Percentiles rank a stretch among this genome's conserved stretches.
These are phyloP conservation scores for Heterochromis multidens DNA, from an alignment of 2,113 vertebrate genomes.

Conservation along the genomic window DNA sequence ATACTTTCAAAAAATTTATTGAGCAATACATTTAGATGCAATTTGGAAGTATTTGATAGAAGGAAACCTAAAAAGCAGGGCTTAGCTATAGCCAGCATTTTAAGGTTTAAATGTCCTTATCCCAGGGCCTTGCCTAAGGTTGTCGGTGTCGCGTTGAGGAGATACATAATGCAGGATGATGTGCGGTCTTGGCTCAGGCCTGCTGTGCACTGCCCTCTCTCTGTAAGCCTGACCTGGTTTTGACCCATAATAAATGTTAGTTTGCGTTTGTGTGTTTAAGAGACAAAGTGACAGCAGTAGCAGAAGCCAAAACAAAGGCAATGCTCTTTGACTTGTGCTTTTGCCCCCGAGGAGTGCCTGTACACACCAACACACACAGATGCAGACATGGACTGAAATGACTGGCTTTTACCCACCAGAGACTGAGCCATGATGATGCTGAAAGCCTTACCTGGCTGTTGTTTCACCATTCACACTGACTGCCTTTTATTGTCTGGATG, in stretches of 20 bases:
- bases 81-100: neutral
- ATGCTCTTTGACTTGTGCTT: slow-evolving; percentile 53
- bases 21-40: neutral
- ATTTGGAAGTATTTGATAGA: neutral
- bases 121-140: neutral
- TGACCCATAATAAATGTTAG: slow-evolving; percentile 50
- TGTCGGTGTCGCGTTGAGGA: neutral
- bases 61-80: neutral
- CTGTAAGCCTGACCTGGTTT: slow-evolving; percentile 41
- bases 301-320: slow-evolving; percentile 56
- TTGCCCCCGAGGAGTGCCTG: slow-evolving; percentile 9
- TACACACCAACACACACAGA: neutral
- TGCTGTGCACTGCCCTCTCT: slow-evolving; percentile 13
- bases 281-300: slow-evolving; percentile 56
- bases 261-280: slow-evolving; percentile 26
- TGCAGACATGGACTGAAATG: neutral
- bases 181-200: neutral
- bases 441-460: slow-evolving; percentile 53
- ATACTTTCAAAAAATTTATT: neutral
- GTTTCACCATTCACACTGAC: slow-evolving; percentile 14
- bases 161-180: neutral
- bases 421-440: slow-evolving; percentile 4
- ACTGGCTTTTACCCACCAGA: slow-evolving; percentile 14
- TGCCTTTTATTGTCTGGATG: slow-evolving; percentile 45
- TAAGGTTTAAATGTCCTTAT: neutral